Conservation (phyloP, 2,797 vertebrate species). For the Ctenopoma kingsleyae region DNA sequence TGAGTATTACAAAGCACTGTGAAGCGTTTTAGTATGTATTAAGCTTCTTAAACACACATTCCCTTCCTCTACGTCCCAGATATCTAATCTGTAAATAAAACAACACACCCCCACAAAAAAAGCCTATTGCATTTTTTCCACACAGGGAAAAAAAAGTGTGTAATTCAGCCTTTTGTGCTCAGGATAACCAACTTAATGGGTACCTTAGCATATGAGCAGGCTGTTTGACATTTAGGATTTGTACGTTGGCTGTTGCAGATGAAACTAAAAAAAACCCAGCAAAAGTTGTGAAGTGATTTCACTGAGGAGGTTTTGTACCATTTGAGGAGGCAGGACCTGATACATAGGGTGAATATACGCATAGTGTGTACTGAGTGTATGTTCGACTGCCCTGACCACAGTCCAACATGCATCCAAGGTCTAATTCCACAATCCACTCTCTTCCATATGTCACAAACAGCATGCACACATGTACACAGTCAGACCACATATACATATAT, state of each 20-base stretch:
- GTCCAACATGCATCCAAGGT: slow-evolving; percentile 2
- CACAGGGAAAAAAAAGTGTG: background rate
- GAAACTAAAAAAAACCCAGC: background rate
- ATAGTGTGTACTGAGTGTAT: background rate
- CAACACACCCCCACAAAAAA: too few relatives aligned
- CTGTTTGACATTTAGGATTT: background rate
- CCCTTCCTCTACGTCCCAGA: too few relatives aligned
- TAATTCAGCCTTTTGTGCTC: slow-evolving; percentile 25
- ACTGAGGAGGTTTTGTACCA: background rate
- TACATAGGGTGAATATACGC: background rate
- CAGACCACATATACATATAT: background rate
- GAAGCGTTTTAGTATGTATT: background rate
- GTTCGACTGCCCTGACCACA: slow-evolving; percentile 16
- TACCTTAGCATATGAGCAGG: background rate
- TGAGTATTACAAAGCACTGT: background rate
- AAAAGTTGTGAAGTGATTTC: background rate
- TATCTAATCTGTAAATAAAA: too few relatives aligned
- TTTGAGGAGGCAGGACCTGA: background rate
- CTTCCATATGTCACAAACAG: slow-evolving; percentile 53
- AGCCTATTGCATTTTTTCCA: too few relatives aligned
- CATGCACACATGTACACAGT: slow-evolving; percentile 7
- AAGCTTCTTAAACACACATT: too few relatives aligned
- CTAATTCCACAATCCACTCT: slow-evolving; percentile 19
- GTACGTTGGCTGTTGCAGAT: background rate
- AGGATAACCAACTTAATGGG: slow-evolving; percentile 4